Evolutionary conservation across 1,140 invertebrate genomes (phyloP), one percentile per base, ranked within the genome.

Genomic region (Vanessa tameamea): DNA sequence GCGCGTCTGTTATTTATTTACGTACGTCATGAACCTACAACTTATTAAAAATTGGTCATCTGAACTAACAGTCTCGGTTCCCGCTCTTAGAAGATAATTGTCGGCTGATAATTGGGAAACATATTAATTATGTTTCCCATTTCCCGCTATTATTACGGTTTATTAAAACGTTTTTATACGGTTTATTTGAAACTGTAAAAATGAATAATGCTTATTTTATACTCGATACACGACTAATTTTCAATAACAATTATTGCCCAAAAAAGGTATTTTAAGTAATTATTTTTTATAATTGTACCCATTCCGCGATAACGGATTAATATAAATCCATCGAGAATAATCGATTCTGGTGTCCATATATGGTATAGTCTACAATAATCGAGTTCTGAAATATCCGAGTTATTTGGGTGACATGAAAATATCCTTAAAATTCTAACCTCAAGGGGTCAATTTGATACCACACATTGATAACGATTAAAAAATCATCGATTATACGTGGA

Each of bases 321-420:
- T 57, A 20, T 57, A 20, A 23, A 23, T 57, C 23, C 1, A 7
- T 9, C 16, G 20, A 57, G 23, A 57, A 23, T 57, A 57, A 57
- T 23, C 53, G 20, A 57, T 57, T 23, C 20, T 23, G 12, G 12
- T 57, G 53, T 16, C 53, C 53, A 59, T 57, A 59, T 59, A 57
- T 69, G 66, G 53, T n/a, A 7, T 37, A 37, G 43, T 26, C 57
- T 61, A 31, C 26, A 26, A 59, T 50, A 50, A 12, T 15, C 31
- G 31, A 67, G 31, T 67, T 31, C 3, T 15, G 48, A 50, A 55
- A 15, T 43, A 55, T 69, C 23, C 20, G 12, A 68, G 43, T 53
- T 69, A 69, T 69, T 69, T 47, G 57, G 70, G 70, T 73, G 70
- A 73, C 70, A 77, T 75, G 26, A 55, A 70, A 57, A 69, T 15